phyloP scores from a whole-genome alignment of 2,113 vertebrate genomes.

The Scopus umbretta region DNA sequence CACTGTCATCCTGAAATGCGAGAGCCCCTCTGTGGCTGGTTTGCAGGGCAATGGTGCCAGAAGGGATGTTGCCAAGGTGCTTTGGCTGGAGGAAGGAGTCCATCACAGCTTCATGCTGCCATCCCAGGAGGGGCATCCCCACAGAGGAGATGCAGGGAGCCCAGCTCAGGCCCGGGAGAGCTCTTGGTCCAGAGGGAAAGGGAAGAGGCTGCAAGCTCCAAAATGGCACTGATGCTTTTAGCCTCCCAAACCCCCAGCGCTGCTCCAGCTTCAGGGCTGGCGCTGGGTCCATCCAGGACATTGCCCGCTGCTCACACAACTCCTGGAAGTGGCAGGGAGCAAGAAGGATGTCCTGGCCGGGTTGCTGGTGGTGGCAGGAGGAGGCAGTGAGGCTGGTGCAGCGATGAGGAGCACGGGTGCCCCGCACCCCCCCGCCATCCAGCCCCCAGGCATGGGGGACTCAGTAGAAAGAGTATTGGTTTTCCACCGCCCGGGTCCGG shows the following conservation, averaged over 20 bases:
- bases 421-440: not conserved
- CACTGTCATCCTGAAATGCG: fast-evolving
- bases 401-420: not conserved
- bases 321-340: not conserved
- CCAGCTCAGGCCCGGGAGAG: not conserved
- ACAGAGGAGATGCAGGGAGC: not conserved
- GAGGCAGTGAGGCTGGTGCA: not conserved
- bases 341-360: not conserved
- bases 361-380: not conserved
- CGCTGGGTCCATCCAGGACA: not conserved
- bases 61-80: not conserved
- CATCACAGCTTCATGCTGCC: not conserved
- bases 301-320: fast-evolving
- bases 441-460: not conserved
- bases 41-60: not conserved
- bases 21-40: not conserved
- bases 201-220: not conserved
- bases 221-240: constrained; percentile 63
- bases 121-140: not conserved
- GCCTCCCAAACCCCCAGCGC: not conserved
- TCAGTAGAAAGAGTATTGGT: constrained; percentile 98
- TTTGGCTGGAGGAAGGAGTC: not conserved
- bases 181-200: not conserved
- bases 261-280: not conserved
- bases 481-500: constrained; percentile 89